These are phyloP conservation scores for Montipora capricornis DNA, from an alignment of 64 coral and sea anemone genomes.

Conservation along the genomic window DNA sequence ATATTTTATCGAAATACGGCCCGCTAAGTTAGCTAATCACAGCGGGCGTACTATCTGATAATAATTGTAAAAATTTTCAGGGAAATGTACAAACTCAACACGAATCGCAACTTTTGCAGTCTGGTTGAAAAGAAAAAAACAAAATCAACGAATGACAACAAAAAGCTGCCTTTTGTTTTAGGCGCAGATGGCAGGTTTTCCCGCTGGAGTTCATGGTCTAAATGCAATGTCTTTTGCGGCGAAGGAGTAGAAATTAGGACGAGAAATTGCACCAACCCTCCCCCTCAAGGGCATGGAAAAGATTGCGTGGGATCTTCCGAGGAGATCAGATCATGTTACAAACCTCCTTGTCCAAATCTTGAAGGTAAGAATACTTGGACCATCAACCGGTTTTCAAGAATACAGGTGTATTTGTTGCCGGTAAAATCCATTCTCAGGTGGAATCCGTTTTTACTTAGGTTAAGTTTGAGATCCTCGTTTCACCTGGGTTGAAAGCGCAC, in stretches of 20 bases:
- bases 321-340: not conserved
- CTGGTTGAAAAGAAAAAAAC: no score
- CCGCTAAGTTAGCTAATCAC: no score
- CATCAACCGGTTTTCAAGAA: not conserved
- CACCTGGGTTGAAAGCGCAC: no score
- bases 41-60: no score
- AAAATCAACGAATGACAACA: not conserved
- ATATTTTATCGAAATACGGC: no score
- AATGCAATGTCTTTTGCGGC: constrained; percentile 13
- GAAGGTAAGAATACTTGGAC: not conserved
- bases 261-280: constrained; percentile 38
- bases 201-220: constrained; percentile 52
- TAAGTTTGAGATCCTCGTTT: no score
- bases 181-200: constrained; percentile 17
- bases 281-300: constrained; percentile 44
- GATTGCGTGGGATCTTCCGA: not conserved
- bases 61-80: no score
- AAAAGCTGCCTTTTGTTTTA: not conserved
- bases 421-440: no score
- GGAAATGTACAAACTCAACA: no score
- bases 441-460: no score
- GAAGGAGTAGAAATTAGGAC: not conserved
- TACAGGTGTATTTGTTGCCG: no score
- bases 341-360: not conserved
- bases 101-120: no score